A percentile compares a stretch with the other conserved stretches of the same genome.
phyloP scores from a whole-genome alignment of 2,797 vertebrate species.

The Cottoperca gobio region DNA sequence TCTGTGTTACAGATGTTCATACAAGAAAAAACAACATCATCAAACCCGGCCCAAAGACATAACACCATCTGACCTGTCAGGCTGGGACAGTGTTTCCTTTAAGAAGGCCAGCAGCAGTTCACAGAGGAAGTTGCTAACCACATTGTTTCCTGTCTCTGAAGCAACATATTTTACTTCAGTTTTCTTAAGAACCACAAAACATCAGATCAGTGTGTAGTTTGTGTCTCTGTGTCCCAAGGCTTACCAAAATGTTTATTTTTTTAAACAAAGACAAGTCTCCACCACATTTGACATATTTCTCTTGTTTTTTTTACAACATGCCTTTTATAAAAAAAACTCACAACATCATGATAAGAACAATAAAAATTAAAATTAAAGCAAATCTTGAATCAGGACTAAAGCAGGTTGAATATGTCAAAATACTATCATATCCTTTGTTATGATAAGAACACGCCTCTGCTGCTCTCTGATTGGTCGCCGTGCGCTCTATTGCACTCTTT shows the following conservation, averaged over 20 bases:
- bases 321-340: not conserved
- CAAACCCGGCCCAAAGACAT: not conserved
- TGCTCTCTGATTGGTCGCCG: conserved; percentile 42
- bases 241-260: not conserved
- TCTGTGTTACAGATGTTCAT: conserved; percentile 25
- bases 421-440: conserved; percentile 52
- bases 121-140: conserved; percentile 49
- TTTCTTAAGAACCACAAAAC: not conserved
- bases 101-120: conserved; percentile 3
- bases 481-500: accelerated
- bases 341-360: not conserved
- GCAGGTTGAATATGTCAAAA: conserved; percentile 38
- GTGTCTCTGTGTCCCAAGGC: not conserved
- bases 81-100: conserved; percentile 42
- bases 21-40: conserved; percentile 6
- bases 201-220: conserved; percentile 1
- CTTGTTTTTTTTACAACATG: not conserved
- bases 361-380: not conserved
- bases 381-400: not conserved
- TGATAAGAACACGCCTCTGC: conserved; percentile 19
- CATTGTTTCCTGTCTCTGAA: conserved; percentile 52
- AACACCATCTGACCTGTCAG: conserved; percentile 19
- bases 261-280: not conserved
- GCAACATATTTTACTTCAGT: conserved; percentile 13
- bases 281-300: not conserved